These are phyloP conservation scores for Caenorhabditis doughertyi DNA, from an alignment of 2,888 invertebrate species.

Conservation along the genomic window DNA sequence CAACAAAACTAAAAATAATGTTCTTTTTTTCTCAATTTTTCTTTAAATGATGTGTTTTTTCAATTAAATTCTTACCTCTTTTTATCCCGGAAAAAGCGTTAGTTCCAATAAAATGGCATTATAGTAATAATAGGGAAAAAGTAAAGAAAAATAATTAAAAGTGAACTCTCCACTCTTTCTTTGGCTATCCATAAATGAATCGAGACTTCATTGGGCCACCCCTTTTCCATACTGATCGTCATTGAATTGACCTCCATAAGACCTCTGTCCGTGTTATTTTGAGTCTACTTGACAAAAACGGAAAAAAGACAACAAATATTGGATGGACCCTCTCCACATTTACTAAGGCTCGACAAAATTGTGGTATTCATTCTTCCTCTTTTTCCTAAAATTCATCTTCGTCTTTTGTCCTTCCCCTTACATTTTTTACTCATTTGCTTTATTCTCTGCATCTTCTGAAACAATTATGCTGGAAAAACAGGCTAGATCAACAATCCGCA, in stretches of 20 bases:
- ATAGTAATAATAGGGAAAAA: conserved; percentile 30
- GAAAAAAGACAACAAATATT: conserved; percentile 50
- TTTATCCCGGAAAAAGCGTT: conserved; percentile 19
- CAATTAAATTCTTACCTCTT: conserved; percentile 10
- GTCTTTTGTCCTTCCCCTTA: neutral
- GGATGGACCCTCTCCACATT: conserved; percentile 52
- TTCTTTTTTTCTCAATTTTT: neutral
- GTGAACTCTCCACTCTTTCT: conserved; percentile 31
- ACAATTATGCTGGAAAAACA: conserved; percentile 37
- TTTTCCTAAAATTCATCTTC: conserved; percentile 12
- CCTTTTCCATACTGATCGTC: neutral
- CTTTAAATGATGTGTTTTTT: conserved; percentile 31
- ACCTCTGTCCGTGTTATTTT: conserved; percentile 40
- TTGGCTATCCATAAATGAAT: neutral
- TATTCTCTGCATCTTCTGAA: neutral
- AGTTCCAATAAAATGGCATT: conserved; percentile 5
- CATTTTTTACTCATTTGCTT: conserved; percentile 1
- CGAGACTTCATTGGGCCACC: conserved; percentile 2
- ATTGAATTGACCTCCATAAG: conserved; percentile 37
- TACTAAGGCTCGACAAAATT: conserved; percentile 32
- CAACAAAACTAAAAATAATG: neutral
- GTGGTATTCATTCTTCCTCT: conserved; percentile 28
- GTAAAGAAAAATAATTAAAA: conserved; percentile 31
- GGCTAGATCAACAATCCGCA: conserved; percentile 44
- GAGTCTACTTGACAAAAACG: conserved; percentile 38